These are phyloP conservation scores for Zapornia atra DNA, from an alignment of 2,113 vertebrate genomes.

Conservation along the genomic window DNA sequence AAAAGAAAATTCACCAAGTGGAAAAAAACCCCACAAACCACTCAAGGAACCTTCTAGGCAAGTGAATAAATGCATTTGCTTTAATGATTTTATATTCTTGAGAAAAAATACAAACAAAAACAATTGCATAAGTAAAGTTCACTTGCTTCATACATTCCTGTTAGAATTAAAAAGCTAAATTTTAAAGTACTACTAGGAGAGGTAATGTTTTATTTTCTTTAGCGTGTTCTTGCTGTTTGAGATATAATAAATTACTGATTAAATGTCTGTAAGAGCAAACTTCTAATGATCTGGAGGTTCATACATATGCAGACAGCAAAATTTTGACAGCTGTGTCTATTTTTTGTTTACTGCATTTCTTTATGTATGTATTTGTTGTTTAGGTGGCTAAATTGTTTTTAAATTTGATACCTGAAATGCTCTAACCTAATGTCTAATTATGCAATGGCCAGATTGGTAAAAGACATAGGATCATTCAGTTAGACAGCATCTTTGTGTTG, in stretches of 20 bases:
- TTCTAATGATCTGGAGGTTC: neutral
- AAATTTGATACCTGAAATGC: neutral
- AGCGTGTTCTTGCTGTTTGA: neutral
- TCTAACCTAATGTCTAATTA: neutral
- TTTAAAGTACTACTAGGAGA: neutral
- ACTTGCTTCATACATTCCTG: neutral
- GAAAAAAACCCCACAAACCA: neutral
- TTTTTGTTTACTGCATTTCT: neutral
- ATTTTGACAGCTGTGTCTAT: neutral
- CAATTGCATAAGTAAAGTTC: neutral
- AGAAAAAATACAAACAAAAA: neutral
- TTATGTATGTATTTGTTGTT: neutral
- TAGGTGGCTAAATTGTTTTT: neutral
- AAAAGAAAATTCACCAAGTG: neutral
- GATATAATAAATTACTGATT: neutral
- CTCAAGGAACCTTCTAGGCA: neutral
- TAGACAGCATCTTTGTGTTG: neutral
- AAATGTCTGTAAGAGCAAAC: fast-evolving
- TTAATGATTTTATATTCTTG: neutral
- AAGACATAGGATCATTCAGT: neutral
- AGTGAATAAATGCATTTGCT: neutral
- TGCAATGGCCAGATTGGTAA: neutral
- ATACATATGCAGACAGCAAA: neutral
- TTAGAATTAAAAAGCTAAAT: neutral
- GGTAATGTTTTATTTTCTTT: neutral